Percentiles rank a stretch among this genome's conserved stretches.
Conservation (phyloP, 2,113 vertebrate species). For the Oxyura jamaicensis region DNA sequence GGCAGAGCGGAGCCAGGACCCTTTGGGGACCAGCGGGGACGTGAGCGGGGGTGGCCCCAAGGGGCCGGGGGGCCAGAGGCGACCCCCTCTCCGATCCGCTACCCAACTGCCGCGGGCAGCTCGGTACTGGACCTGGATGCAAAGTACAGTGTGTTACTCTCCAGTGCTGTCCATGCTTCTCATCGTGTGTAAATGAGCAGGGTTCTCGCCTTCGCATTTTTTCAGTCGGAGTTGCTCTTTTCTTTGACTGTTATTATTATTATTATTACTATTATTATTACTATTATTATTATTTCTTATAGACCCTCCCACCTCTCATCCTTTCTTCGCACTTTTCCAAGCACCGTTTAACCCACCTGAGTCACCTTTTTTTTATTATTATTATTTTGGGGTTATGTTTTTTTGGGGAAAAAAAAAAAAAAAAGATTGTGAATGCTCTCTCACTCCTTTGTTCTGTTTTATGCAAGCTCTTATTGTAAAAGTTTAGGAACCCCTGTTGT, state of each 20-base stretch:
- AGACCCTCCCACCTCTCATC: conserved; percentile 47
- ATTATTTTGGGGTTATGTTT: conserved; percentile 63
- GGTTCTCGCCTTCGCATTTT: conserved; percentile 69
- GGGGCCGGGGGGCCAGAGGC: background rate
- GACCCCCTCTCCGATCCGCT: conserved; percentile 53
- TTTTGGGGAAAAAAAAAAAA: conserved; percentile 38
- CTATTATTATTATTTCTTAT: conserved; percentile 39
- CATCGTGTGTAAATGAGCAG: conserved; percentile 76
- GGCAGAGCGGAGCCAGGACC: conserved; percentile 62
- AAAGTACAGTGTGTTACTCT: conserved; percentile 92
- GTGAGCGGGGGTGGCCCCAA: conserved; percentile 31
- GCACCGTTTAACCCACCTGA: conserved; percentile 52
- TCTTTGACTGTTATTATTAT: conserved; percentile 35
- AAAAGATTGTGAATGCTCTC: conserved; percentile 78
- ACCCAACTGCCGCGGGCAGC: conserved; percentile 68
- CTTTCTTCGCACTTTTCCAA: conserved; percentile 67
- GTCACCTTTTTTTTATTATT: background rate
- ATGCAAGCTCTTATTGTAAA: conserved; percentile 83
- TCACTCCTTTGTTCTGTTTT: conserved; percentile 78
- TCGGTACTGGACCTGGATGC: conserved; percentile 81
- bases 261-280: background rate
- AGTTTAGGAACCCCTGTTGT: conserved; percentile 82
- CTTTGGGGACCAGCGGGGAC: conserved; percentile 47
- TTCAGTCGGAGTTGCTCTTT: conserved; percentile 67
- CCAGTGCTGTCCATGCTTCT: conserved; percentile 85